phyloP scores from a whole-genome alignment of 2,113 vertebrate genomes.

The Columba janthina region DNA sequence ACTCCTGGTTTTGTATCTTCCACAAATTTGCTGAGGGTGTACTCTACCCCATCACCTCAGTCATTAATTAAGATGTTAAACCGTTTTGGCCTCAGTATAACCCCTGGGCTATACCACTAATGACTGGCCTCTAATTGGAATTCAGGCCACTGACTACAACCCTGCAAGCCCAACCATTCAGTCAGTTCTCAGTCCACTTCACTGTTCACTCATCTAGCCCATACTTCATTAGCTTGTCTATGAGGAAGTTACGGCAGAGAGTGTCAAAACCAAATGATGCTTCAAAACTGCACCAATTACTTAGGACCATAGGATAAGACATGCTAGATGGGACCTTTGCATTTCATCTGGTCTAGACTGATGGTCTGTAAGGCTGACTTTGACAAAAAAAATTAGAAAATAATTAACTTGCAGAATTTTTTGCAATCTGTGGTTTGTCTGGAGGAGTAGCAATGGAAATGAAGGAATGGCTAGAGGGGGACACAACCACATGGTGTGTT shows the following conservation, averaged over 20 bases:
- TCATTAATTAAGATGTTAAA: neutral
- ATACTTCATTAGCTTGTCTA: too few relatives aligned
- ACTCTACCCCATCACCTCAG: too few relatives aligned
- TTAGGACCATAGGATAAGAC: neutral
- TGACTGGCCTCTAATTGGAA: rapidly evolving
- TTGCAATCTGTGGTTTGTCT: neutral
- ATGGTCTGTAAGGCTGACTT: neutral
- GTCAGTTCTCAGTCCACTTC: neutral
- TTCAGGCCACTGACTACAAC: neutral
- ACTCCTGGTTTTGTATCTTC: too few relatives aligned
- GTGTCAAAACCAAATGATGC: neutral
- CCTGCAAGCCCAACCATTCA: neutral
- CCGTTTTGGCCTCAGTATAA: neutral
- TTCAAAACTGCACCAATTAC: neutral
- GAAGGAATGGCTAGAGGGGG: neutral
- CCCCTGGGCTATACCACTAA: neutral
- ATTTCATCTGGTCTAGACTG: neutral
- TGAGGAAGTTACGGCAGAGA: too few relatives aligned
- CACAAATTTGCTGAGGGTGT: too few relatives aligned
- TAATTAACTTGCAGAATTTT: neutral
- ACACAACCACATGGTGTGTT: rapidly evolving
- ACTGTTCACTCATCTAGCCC: too few relatives aligned
- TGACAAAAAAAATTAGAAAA: too few relatives aligned
- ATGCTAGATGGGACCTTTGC: neutral
- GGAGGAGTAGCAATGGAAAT: neutral